Conservation (phyloP, 2,113 vertebrate species). For the Cynoglossus semilaevis region DNA sequence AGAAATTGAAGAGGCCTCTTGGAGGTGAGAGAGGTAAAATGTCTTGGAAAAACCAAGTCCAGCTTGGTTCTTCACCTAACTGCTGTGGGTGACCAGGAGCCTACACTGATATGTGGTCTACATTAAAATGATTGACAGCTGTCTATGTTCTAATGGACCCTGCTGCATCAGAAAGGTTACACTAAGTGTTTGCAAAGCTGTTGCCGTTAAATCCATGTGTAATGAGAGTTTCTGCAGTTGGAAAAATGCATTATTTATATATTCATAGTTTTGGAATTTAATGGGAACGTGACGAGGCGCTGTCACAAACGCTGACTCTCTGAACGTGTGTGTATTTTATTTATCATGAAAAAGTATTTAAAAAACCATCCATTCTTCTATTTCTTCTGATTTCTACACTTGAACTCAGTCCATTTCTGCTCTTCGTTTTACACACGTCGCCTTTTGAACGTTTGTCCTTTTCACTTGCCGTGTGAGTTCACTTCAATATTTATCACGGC, state of each 20-base stretch:
- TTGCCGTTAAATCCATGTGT: no score
- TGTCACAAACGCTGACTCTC: no score
- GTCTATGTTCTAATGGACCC: not conserved
- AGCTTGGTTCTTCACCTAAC: no score
- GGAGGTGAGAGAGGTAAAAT: no score
- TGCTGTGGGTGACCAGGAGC: no score
- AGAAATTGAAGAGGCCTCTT: no score
- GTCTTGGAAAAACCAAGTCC: no score
- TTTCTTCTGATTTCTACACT: not conserved
- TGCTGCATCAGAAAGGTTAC: not conserved
- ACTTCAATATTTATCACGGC: conserved; percentile 10
- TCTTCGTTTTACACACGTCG: not conserved
- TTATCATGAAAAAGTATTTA: no score
- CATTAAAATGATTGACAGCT: not conserved
- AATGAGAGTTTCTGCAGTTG: not conserved
- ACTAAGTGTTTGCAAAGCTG: not conserved
- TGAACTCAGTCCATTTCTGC: no score
- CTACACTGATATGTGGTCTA: not conserved
- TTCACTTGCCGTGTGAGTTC: not conserved
- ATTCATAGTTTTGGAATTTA: not conserved
- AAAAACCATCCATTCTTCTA: not conserved
- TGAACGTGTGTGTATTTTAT: no score
- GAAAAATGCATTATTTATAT: not conserved
- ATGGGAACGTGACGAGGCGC: no score
- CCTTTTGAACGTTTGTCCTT: conserved; percentile 1